Evolutionary conservation across 2,113 vertebrate genomes (phyloP).

Genomic region (Semnornis frantzii): DNA sequence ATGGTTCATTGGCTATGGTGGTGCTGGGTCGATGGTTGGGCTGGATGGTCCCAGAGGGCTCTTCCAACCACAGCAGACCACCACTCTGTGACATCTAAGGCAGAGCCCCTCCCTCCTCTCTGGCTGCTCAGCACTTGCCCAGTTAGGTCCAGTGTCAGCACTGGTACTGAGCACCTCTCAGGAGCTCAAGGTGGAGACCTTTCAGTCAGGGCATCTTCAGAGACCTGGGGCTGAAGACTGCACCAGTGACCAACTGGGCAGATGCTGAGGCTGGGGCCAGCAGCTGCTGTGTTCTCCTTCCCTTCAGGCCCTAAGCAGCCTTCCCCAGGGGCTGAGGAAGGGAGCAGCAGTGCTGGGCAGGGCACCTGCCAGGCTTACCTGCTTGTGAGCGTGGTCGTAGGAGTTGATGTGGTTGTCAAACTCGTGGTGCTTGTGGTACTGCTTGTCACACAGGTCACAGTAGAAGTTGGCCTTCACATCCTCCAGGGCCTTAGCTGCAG

Average conservation of each 20-base stretch:
- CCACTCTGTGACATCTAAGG: neutral
- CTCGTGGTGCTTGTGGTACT: constrained; percentile 98
- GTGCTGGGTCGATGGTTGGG: too few relatives aligned
- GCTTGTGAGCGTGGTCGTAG: constrained; percentile 98
- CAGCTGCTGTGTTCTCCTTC: neutral
- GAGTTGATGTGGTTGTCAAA: constrained; percentile 99
- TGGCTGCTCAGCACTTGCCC: neutral
- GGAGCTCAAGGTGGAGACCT: neutral
- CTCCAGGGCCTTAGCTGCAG: constrained; percentile 89
- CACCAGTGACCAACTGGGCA: neutral
- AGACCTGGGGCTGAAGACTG: neutral
- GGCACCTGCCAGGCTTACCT: constrained; percentile 81
- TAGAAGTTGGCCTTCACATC: constrained; percentile 97
- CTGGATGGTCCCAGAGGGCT: too few relatives aligned
- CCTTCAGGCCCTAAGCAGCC: neutral
- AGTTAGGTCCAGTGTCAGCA: neutral
- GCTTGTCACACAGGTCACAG: constrained; percentile 98
- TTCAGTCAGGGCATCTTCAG: neutral
- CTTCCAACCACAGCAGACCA: too few relatives aligned
- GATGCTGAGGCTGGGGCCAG: neutral
- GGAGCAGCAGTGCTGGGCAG: neutral
- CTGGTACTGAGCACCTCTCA: neutral
- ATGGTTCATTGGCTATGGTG: too few relatives aligned
- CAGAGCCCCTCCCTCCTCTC: neutral
- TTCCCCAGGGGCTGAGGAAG: neutral